phyloP scores from a whole-genome alignment of 1,140 invertebrate species.

The Melipona quadrifasciata region DNA sequence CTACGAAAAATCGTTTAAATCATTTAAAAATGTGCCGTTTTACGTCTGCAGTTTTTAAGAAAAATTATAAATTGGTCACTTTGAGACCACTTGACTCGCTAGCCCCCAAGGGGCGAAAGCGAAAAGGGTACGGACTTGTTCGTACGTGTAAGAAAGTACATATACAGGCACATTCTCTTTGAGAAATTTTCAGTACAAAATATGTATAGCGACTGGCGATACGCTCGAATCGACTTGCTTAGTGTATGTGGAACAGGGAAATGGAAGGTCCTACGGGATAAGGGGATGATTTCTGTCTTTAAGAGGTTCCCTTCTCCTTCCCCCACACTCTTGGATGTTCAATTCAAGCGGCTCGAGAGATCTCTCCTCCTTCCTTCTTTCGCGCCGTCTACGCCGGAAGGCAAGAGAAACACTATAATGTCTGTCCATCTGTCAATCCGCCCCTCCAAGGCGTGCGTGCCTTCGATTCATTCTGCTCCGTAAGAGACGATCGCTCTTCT shows the following conservation, averaged over 20 bases:
- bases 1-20: no score
- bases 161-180: background rate
- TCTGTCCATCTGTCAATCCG: conserved; percentile 57
- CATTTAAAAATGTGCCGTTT: no score
- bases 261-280: conserved; percentile 45
- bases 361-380: background rate
- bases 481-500: background rate
- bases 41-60: no score
- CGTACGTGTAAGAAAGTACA: background rate
- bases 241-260: conserved; percentile 49
- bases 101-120: no score
- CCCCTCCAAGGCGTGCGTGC: conserved; percentile 13
- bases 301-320: conserved; percentile 42
- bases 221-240: conserved; percentile 21
- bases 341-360: conserved; percentile 13
- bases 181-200: conserved; percentile 55
- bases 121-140: no score
- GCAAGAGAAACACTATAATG: conserved; percentile 51
- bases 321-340: background rate
- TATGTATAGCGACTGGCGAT: conserved; percentile 26
- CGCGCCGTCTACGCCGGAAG: background rate
- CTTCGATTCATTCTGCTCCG: conserved; percentile 55
- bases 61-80: no score
- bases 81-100: no score
- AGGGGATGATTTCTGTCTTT: conserved; percentile 62